Evolutionary conservation across 1,140 invertebrate genomes (phyloP).

Genomic region (Megalopta genalis): DNA sequence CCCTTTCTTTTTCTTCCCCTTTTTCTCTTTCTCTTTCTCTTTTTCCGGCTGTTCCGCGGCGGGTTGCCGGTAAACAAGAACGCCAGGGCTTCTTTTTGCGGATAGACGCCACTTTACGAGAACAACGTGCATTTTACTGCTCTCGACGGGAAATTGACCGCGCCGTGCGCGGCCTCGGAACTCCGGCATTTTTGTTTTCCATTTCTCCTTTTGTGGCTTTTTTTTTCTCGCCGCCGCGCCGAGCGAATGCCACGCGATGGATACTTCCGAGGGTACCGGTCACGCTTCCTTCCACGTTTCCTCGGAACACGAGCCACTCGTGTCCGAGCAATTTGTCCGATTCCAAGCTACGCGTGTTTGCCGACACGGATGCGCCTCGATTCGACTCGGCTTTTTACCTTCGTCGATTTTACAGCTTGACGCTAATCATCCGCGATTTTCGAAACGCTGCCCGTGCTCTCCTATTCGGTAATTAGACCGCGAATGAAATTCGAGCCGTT

Average conservation of each 20-base stretch:
- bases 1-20: conserved; percentile 1
- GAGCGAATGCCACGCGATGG: conserved; percentile 22
- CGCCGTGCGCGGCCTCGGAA: too few species aligned
- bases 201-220: background rate
- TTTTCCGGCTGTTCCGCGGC: background rate
- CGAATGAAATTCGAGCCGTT: too few species aligned
- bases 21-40: background rate
- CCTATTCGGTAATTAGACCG: too few species aligned
- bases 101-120: conserved; percentile 37
- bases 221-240: background rate
- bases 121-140: conserved; percentile 50
- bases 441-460: too few species aligned
- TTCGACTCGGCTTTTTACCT: background rate
- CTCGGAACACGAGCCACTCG: conserved; percentile 32
- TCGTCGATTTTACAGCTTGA: too few species aligned
- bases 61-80: conserved; percentile 22
- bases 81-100: conserved; percentile 23
- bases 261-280: conserved; percentile 6
- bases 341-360: conserved; percentile 18
- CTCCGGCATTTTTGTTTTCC: background rate
- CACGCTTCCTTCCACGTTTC: conserved; percentile 23
- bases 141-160: conserved; percentile 39
- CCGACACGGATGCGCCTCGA: background rate
- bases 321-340: conserved; percentile 32
- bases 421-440: too few species aligned